Conservation (phyloP, 2,113 vertebrate species). For the Dasyurus viverrinus region DNA sequence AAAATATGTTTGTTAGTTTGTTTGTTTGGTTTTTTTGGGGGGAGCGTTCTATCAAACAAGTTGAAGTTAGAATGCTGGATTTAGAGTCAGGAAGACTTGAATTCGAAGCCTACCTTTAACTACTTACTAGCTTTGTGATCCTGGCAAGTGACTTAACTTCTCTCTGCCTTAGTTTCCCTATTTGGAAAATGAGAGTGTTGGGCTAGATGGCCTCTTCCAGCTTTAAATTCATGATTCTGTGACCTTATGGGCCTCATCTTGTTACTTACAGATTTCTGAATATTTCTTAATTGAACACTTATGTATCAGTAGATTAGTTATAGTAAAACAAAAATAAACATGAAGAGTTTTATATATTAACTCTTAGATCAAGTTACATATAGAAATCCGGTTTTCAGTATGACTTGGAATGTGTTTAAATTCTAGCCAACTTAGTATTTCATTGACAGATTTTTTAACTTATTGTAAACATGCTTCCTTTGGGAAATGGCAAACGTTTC, state of each 20-base stretch:
- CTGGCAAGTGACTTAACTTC: not conserved
- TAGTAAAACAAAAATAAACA: not conserved
- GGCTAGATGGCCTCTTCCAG: not conserved
- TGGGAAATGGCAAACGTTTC: conserved; percentile 25
- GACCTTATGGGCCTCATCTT: not conserved
- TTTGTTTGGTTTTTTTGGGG: not conserved
- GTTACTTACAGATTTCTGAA: not conserved
- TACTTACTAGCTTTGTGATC: not conserved
- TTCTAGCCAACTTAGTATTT: conserved; percentile 21
- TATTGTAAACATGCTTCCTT: not conserved
- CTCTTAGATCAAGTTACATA: not conserved
- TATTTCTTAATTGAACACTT: conserved; percentile 7
- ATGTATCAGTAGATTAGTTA: not conserved
- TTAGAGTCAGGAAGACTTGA: not conserved
- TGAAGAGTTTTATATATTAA: conserved; percentile 10
- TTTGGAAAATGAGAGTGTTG: not conserved
- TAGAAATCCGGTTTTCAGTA: conserved; percentile 33
- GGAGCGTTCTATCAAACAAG: not conserved
- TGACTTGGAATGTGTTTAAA: not conserved
- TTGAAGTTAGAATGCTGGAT: not conserved
- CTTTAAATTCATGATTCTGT: not conserved
- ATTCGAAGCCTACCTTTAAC: not conserved
- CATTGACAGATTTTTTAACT: not conserved
- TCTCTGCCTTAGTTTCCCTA: not conserved
- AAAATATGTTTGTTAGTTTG: not conserved